Base-by-base conservation (phyloP, 1,140 invertebrate genomes). In the Drosophila nikananu region DNA sequence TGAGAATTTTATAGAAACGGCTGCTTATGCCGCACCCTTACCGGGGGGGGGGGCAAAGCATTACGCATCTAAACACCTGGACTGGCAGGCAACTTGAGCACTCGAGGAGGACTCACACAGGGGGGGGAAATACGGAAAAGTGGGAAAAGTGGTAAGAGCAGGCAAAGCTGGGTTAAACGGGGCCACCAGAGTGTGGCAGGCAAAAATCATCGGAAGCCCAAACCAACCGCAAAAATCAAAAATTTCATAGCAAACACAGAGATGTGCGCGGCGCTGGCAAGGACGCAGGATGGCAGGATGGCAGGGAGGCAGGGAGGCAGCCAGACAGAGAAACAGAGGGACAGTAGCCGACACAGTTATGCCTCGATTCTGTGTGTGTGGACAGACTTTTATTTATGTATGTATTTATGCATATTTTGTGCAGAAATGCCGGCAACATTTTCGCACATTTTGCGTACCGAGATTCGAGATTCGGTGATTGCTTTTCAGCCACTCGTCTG, bases 331-430 rank as follows among this genome's bases (percentile, higher is more conserved):
- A 41, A 35, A 49, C 32, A 41, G 48, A 55, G 23, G 46, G 42
- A 51, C 64, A 68, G 42, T 55, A 32, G 42, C 37, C 68, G 55
- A 57, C 61, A 71, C 62, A 71, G 62, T 67, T 73, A 51, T 67
- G 25, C 32, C 32, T 58, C 12, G 32, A 55, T 51, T 30, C 10
- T 46, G 44, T 55, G 55, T 51, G 27, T 51, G 35, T 61, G 46
- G 67, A 81, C 67, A 78, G 77, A 83, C 80, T 83, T 81, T 87
- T 87, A 89, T 89, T 87, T 87, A 83, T 87, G 72, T 77, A 80
- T 80, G 72, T 83, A 87, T 89, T 87, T 87, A 83, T 89, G 83
- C 71, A 86, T 86, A 86, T 86, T 86, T 86, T 77, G 83, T 74
- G 83, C 77, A 41, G 70, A 80, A 84, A 77, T 72, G 54, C 51